Conservation (phyloP, 2,113 vertebrate genomes). For the Trematocara macrostoma region DNA sequence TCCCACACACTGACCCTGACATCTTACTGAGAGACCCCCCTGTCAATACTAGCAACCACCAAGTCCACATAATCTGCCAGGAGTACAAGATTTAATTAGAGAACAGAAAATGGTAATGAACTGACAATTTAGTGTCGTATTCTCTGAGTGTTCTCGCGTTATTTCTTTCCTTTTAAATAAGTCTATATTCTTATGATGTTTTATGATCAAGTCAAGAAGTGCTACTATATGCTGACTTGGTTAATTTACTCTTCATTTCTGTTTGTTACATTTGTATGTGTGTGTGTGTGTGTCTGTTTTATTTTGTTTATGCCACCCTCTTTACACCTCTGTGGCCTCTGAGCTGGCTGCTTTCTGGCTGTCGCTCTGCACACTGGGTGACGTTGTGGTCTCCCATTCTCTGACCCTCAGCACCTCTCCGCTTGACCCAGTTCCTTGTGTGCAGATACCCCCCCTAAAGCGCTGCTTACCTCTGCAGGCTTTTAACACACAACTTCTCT, state of each 20-base stretch:
- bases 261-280: slow-evolving; percentile 34
- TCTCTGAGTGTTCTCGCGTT: background rate
- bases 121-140: background rate
- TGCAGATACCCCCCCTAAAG: slow-evolving; percentile 43
- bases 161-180: background rate
- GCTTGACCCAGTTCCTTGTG: slow-evolving; percentile 1
- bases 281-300: slow-evolving; percentile 40
- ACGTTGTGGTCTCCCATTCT: background rate
- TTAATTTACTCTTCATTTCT: slow-evolving; percentile 31
- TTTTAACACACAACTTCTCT: slow-evolving; percentile 81
- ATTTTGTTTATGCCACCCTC: slow-evolving; percentile 34
- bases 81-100: slow-evolving; percentile 28
- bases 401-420: background rate
- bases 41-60: slow-evolving; percentile 20
- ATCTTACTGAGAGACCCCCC: slow-evolving; percentile 22
- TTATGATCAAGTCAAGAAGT: background rate
- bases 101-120: slow-evolving; percentile 1
- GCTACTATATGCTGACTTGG: background rate
- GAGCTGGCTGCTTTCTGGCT: slow-evolving; percentile 69
- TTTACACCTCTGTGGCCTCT: slow-evolving; percentile 46
- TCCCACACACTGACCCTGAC: slow-evolving; percentile 56
- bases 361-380: slow-evolving; percentile 45
- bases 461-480: slow-evolving; percentile 60
- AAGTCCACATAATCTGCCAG: slow-evolving; percentile 13
- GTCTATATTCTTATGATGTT: background rate